Base-by-base conservation (phyloP, 2,888 invertebrate genomes). In the Liodrosophila aerea region DNA sequence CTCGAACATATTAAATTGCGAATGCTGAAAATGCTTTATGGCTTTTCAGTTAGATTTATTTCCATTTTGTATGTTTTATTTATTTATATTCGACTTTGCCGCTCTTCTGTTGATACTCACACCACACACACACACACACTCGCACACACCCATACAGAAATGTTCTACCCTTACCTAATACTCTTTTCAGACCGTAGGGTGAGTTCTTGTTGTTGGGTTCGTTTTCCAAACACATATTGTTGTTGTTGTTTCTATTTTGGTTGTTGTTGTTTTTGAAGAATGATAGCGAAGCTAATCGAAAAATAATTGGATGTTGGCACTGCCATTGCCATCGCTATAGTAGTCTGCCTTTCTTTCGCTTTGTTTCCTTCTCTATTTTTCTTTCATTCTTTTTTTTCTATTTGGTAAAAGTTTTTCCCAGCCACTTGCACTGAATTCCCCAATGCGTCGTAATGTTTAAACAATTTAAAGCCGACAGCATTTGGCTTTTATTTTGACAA, bases 1-100 rank as follows among this genome's bases (percentile, higher is more conserved):
- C 83, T 85, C 84, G 81, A 86, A 84, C 81, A 85, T 87, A 88
- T 88, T 88, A 87, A 87, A 88, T 87, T 86, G 87, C 77, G 86
- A 87, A 87, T 83, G 86, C 83, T 84, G 88, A 86, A 89, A 89
- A 89, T 89, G 89, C 88, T 89, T 89, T 89, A 89, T 89, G 86
- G 88, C 87, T 88, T 88, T 85, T 87, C 87, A 80, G 86, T 85
- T 88, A 89, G 89, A 89, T 88, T 89, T 89, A 89, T 89, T 89
- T 88, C 86, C 87, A 87, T 87, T 88, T 80, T 87, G 77, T 87
- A 83, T 87, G 86, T 87, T 86, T 84, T 84, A 86, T 83, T 87
- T 88, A 85, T 87, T 88, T 87, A 86, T 88, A 77, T 85, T 82
- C 77, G 77, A 80, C 80, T 73, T 76, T 70, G 82, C 76, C 75